These are phyloP conservation scores for Dinoponera quadriceps DNA, from an alignment of 1,140 invertebrate genomes.

Conservation along the genomic window DNA sequence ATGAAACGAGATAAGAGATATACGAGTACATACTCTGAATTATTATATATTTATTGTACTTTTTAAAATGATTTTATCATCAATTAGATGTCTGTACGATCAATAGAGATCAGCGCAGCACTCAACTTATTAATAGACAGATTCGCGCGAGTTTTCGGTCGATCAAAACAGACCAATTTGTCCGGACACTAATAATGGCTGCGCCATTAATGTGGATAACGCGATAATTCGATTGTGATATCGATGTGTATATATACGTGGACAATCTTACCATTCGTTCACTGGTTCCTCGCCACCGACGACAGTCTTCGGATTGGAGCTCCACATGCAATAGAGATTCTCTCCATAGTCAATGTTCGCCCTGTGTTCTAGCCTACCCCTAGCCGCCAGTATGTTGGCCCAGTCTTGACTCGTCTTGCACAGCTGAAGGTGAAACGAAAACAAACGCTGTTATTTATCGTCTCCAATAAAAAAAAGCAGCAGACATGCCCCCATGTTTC, in stretches of 20 bases:
- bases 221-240: background rate
- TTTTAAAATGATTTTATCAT: too few relatives aligned
- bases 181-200: too few relatives aligned
- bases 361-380: conserved; percentile 91
- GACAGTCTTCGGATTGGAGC: conserved; percentile 89
- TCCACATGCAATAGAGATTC: conserved; percentile 92
- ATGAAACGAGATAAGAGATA: too few relatives aligned
- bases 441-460: background rate
- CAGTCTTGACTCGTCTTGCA: conserved; percentile 93
- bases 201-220: too few relatives aligned
- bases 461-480: conserved; percentile 12
- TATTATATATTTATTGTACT: too few relatives aligned
- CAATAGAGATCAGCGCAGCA: too few relatives aligned
- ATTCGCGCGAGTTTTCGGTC: too few relatives aligned
- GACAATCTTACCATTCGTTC: conserved; percentile 88
- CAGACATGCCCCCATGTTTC: background rate
- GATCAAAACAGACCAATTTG: too few relatives aligned
- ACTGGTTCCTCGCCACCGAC: conserved; percentile 90
- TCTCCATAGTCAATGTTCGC: conserved; percentile 92
- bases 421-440: conserved; percentile 81
- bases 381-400: conserved; percentile 91
- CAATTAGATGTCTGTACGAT: too few relatives aligned
- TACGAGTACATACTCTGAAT: too few relatives aligned
- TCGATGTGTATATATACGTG: background rate
- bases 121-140: too few relatives aligned